phyloP scores from a whole-genome alignment of 2,888 invertebrate species.

The Polyploca ridens region DNA sequence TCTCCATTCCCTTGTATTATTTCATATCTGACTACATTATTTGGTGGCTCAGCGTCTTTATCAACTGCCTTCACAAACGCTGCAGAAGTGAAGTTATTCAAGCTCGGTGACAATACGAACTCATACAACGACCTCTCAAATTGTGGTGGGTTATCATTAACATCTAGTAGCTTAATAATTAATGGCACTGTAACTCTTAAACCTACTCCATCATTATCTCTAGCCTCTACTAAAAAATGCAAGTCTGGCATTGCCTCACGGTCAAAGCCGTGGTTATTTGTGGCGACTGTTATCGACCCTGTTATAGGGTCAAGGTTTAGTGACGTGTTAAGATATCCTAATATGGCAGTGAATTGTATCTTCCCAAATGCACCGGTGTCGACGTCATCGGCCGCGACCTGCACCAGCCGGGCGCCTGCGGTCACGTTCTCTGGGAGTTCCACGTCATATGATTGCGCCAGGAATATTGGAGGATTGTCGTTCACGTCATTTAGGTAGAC shows the following conservation, averaged over 20 bases:
- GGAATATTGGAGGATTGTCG: conserved; percentile 94
- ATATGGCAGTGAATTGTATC: conserved; percentile 90
- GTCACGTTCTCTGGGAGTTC: conserved; percentile 92
- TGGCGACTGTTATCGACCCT: conserved; percentile 92
- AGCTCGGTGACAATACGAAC: conserved; percentile 90
- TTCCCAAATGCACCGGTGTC: conserved; percentile 92
- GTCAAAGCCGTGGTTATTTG: conserved; percentile 91
- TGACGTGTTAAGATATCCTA: conserved; percentile 91
- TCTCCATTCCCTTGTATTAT: conserved; percentile 90
- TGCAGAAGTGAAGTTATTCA: conserved; percentile 89
- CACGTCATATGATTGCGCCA: conserved; percentile 88
- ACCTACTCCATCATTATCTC: conserved; percentile 93
- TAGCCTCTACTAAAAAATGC: conserved; percentile 93
- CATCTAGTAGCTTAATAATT: conserved; percentile 89
- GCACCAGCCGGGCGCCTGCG: conserved; percentile 88
- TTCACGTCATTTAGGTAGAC: conserved; percentile 94
- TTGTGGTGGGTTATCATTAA: conserved; percentile 94
- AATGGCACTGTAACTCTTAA: conserved; percentile 90
- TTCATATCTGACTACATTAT: conserved; percentile 94
- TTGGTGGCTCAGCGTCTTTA: conserved; percentile 92
- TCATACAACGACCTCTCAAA: conserved; percentile 93
- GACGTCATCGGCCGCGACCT: conserved; percentile 92
- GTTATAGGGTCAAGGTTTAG: conserved; percentile 90
- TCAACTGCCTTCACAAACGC: conserved; percentile 94
- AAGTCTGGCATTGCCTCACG: conserved; percentile 91